Evolutionary conservation across 2,888 invertebrate species (phyloP), one percentile per base, ranked within the genome.

Genomic region (Conus canariensis): DNA sequence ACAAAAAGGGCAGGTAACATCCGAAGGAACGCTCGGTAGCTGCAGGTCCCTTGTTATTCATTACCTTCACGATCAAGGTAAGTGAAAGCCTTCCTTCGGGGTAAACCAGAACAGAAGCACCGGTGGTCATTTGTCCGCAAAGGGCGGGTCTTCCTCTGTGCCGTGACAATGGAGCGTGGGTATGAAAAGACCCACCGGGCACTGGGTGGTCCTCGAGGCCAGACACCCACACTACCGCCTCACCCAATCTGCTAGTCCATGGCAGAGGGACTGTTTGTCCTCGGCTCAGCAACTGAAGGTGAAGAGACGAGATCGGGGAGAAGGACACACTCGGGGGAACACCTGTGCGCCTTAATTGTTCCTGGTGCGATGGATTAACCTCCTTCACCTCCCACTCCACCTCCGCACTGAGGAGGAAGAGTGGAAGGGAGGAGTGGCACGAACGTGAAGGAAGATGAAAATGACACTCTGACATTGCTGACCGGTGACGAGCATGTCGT

Each of bases 101-200:
- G 45, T 45, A 45, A 45, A 45, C 45, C 45, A 45, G 45, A 45
- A 45, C 45, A 45, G 45, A 45, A 45, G 45, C 45, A 1, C 45
- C 45, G 45, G 77, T 80, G 77, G 77, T 30, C 77, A 80, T 16
- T 80, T 80, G 14, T 30, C 77, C 77, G 77, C 77, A 80, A 80
- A 74, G n/a, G 16, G 70, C 7, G 70, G 30, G 9, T 30, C 45
- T 70, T 22, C 70, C 70, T 22, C 70, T 70, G 70, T 22, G 22
- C 8, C 70, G 12, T 80, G 45, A 80, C 77, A 80, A 80, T 12
- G 45, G 77, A 12, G 77, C 30, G 30, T 30, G 77, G 30, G 30
- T 30, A 30, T 25, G 77, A 77, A 77, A 77, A 25, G 30, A 80
- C 30, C 30, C n/a, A 30, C 10, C 12, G 14, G 77, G 77, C 30